These are phyloP conservation scores for Lagria hirta DNA, from an alignment of 2,888 invertebrate species.

Conservation along the genomic window DNA sequence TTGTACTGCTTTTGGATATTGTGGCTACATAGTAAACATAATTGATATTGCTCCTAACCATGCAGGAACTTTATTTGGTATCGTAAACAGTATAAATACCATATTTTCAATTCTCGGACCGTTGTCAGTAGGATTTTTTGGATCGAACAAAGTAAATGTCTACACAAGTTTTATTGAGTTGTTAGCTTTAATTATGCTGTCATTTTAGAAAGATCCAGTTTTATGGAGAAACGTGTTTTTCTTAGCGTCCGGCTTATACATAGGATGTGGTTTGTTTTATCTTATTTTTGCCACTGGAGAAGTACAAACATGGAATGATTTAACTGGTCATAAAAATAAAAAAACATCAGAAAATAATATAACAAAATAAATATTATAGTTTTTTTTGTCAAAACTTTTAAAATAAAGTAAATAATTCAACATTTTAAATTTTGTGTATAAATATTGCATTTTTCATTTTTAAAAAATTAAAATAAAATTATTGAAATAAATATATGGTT, in stretches of 20 bases:
- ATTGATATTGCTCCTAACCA: constrained; percentile 82
- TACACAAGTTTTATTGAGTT: neutral
- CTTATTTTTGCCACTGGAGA: constrained; percentile 9
- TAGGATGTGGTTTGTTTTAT: constrained; percentile 8
- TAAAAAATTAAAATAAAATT: constrained; percentile 1
- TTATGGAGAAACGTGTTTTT: constrained; percentile 12
- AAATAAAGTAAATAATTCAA: too few relatives aligned
- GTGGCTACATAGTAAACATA: constrained; percentile 72
- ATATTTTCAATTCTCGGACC: constrained; percentile 82
- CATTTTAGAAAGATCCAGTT: constrained; percentile 9
- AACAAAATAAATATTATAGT: too few relatives aligned
- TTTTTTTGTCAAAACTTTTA: neutral
- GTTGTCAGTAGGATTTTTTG: constrained; percentile 68
- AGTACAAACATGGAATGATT: constrained; percentile 15
- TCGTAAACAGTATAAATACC: constrained; percentile 77
- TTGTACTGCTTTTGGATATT: constrained; percentile 66
- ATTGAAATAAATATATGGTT: constrained; percentile 1
- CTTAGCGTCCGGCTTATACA: constrained; percentile 6
- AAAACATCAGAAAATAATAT: too few relatives aligned
- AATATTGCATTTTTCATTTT: neutral
- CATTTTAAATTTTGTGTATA: neutral
- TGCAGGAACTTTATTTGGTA: constrained; percentile 81
- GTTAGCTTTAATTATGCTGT: neutral
- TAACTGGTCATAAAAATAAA: too few relatives aligned
- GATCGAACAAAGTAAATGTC: constrained; percentile 65